Percentiles rank a stretch among this genome's conserved stretches.
These are phyloP conservation scores for Psammodynastes pulverulentus DNA, from an alignment of 2,113 vertebrate genomes.

Conservation along the genomic window DNA sequence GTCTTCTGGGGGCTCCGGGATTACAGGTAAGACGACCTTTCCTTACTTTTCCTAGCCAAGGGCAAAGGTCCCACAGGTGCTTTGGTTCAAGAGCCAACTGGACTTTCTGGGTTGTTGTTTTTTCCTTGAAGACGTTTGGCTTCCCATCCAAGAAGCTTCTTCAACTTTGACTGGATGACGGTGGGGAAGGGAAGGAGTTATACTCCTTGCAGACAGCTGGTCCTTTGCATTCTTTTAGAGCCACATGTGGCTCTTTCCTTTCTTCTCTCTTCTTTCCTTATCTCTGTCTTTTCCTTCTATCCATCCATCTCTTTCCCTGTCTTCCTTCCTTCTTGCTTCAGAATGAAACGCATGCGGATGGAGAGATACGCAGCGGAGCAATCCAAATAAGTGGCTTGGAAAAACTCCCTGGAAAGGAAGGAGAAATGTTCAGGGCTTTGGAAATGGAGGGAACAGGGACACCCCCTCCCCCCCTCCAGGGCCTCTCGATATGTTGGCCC, in stretches of 20 bases:
- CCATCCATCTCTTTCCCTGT: no score
- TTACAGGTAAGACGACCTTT: slow-evolving; percentile 53
- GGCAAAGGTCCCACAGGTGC: neutral
- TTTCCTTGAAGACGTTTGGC: no score
- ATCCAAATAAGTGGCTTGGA: neutral
- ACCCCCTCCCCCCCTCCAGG: neutral
- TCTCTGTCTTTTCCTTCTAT: no score
- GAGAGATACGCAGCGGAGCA: neutral
- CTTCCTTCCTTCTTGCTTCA: neutral
- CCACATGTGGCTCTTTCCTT: no score
- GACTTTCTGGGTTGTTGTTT: no score
- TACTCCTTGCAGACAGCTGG: no score
- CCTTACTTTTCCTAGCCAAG: neutral
- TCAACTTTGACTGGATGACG: no score
- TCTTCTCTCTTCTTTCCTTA: no score
- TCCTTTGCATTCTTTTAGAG: no score
- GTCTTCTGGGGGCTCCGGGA: slow-evolving; percentile 48
- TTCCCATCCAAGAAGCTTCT: no score
- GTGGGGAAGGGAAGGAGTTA: no score
- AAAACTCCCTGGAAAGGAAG: neutral
- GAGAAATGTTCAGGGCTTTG: neutral
- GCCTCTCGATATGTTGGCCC: neutral
- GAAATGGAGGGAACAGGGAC: neutral
- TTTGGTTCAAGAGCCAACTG: no score
- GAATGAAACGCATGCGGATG: neutral